Evolutionary conservation across 2,888 invertebrate genomes (phyloP).

Genomic region (Uropetala carovei): DNA sequence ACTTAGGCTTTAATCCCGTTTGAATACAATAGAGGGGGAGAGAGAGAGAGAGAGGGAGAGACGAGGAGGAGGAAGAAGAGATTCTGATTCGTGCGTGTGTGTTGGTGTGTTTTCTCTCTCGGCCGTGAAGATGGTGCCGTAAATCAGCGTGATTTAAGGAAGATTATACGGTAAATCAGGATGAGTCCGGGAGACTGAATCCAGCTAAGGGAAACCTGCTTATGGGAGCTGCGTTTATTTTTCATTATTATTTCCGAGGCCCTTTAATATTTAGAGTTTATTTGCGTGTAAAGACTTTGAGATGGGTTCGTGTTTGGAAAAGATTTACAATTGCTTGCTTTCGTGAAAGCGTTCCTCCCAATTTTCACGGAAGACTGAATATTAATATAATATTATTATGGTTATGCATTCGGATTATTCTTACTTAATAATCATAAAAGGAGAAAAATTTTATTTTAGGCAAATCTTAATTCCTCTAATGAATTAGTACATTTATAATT

Average conservation of each 20-base stretch:
- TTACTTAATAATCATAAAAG: too few relatives aligned
- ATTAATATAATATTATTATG: too few relatives aligned
- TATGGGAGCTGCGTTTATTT: conserved; percentile 1
- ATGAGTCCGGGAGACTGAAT: background rate
- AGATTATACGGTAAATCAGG: conserved; percentile 32
- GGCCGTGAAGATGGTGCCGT: background rate
- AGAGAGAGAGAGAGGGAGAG: conserved; percentile 10
- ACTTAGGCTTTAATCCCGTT: background rate
- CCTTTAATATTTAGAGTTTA: conserved; percentile 24
- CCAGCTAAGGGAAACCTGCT: background rate
- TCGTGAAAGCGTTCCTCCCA: too few relatives aligned
- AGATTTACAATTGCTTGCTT: background rate
- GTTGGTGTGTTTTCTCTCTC: conserved; percentile 25
- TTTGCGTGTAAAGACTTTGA: background rate
- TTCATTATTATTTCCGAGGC: conserved; percentile 12
- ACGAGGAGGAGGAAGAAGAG: background rate
- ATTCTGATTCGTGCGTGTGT: background rate
- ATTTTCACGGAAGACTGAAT: too few relatives aligned
- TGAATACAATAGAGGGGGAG: background rate
- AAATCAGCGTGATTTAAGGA: conserved; percentile 32
- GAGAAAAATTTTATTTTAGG: too few relatives aligned
- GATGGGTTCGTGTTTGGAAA: background rate
- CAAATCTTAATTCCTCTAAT: too few relatives aligned
- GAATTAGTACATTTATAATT: too few relatives aligned
- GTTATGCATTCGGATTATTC: too few relatives aligned